These are phyloP conservation scores for Ornithoptera priamus DNA, from an alignment of 2,888 invertebrate genomes.

Conservation along the genomic window DNA sequence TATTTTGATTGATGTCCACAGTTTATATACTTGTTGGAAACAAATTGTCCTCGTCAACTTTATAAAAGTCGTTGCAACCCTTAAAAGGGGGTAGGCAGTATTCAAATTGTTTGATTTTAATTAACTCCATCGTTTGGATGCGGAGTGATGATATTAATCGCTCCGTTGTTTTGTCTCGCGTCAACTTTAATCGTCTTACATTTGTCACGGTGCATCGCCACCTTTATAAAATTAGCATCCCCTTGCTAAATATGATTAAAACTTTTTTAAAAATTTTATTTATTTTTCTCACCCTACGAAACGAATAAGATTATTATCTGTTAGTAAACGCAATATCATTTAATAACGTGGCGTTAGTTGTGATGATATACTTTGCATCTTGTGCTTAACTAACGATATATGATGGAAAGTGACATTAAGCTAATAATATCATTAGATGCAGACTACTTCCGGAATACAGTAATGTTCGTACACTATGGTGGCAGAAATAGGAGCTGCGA, in stretches of 20 bases:
- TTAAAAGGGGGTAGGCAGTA: slow-evolving; percentile 35
- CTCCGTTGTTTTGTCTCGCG: slow-evolving; percentile 57
- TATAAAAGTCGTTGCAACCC: slow-evolving; percentile 43
- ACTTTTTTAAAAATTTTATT: background rate
- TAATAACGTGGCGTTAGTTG: too few species aligned
- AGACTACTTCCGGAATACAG: too few species aligned
- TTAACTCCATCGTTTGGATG: slow-evolving; percentile 53
- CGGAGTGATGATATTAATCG: slow-evolving; percentile 60
- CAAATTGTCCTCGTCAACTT: slow-evolving; percentile 46
- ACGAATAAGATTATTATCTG: too few species aligned
- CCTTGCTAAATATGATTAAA: slow-evolving; percentile 14
- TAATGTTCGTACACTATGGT: too few species aligned
- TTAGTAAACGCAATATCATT: too few species aligned
- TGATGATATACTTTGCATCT: too few species aligned
- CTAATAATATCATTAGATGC: too few species aligned
- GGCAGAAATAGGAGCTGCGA: too few species aligned
- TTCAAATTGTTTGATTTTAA: slow-evolving; percentile 69
- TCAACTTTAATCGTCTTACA: slow-evolving; percentile 61
- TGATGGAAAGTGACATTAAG: too few species aligned
- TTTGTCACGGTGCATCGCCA: slow-evolving; percentile 53
- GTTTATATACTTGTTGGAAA: slow-evolving; percentile 37
- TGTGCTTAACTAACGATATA: too few species aligned
- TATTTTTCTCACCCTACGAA: background rate
- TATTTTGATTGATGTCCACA: background rate
- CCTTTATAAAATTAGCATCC: slow-evolving; percentile 38